Evolutionary conservation across 2,888 invertebrate species (phyloP).

Genomic region (Saturnia japonica): DNA sequence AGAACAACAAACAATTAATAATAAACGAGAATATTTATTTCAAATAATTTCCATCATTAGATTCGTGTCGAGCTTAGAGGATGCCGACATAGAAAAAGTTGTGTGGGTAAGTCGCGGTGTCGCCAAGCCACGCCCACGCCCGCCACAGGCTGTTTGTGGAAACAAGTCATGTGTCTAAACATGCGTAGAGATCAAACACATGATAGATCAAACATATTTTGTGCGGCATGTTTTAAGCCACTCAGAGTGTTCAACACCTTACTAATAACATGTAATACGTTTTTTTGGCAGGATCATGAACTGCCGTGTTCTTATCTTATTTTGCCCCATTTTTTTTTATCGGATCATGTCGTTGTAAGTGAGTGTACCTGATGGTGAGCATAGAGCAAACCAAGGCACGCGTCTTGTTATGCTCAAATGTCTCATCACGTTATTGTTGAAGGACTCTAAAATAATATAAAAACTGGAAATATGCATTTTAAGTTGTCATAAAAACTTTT

Average conservation of each 20-base stretch:
- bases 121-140: neutral
- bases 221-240: neutral
- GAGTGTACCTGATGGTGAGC: too few species aligned
- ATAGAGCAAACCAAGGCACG: too few species aligned
- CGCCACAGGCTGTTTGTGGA: conserved; percentile 62
- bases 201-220: neutral
- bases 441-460: too few species aligned
- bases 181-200: neutral
- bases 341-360: too few species aligned
- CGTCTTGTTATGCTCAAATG: too few species aligned
- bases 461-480: too few species aligned
- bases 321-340: too few species aligned
- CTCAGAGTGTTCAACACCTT: neutral
- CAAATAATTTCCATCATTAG: conserved; percentile 80
- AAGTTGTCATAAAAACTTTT: too few species aligned
- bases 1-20: conserved; percentile 57
- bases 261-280: neutral
- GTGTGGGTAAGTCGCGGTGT: conserved; percentile 61
- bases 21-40: conserved; percentile 75
- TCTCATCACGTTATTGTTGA: too few species aligned
- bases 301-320: too few species aligned
- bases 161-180: conserved; percentile 57
- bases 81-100: conserved; percentile 66
- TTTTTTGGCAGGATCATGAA: too few species aligned
- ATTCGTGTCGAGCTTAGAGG: conserved; percentile 62